A percentile compares a stretch with the other conserved stretches of the same genome.
Conservation (phyloP, 2,888 invertebrate species). For the Calameuta idolon region DNA sequence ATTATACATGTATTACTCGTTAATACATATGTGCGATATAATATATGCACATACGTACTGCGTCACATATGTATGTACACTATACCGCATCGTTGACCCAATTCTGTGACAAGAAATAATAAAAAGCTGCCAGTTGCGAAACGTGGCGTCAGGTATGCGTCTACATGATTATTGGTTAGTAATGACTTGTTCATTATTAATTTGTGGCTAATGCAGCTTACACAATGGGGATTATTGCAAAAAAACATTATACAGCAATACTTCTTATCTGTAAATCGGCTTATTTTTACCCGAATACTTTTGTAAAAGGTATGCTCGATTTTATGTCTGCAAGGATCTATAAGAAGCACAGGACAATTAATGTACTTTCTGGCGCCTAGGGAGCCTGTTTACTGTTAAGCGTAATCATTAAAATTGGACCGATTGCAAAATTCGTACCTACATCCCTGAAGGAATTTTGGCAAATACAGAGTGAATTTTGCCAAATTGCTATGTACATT, state of each 20-base stretch:
- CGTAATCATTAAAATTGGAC: neutral
- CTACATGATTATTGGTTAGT: neutral
- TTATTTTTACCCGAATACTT: neutral
- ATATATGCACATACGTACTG: neutral
- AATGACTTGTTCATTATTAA: neutral
- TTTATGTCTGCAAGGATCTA: neutral
- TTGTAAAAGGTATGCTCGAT: neutral
- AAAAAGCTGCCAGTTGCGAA: neutral
- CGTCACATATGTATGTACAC: neutral
- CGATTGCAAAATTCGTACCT: neutral
- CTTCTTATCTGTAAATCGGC: neutral
- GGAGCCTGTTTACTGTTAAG: neutral
- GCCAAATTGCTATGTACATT: neutral
- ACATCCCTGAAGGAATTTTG: neutral
- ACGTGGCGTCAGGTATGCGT: neutral
- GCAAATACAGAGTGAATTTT: neutral
- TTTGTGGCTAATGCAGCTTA: neutral
- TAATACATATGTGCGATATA: neutral
- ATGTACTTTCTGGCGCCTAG: neutral
- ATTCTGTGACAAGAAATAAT: neutral
- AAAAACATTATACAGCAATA: neutral
- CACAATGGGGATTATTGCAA: neutral
- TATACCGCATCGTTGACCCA: neutral
- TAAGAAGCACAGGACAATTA: neutral
- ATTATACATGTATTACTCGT: neutral